Evolutionary conservation across 2,797 vertebrate genomes (phyloP).

Genomic region (Sorex maritimensis): DNA sequence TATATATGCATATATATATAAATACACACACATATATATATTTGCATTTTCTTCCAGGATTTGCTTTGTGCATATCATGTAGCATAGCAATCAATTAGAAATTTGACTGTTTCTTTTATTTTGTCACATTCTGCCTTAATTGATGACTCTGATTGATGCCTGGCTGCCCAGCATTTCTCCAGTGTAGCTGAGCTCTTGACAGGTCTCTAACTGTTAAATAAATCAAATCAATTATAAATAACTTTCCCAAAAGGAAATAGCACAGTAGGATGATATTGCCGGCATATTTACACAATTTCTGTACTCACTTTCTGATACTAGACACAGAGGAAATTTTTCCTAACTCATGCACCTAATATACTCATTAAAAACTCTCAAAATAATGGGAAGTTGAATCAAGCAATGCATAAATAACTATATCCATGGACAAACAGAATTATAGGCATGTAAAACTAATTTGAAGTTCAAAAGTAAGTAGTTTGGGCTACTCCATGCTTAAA

Average conservation of each 20-base stretch:
- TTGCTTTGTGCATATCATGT: background rate
- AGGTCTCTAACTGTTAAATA: background rate
- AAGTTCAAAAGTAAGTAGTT: too few relatives aligned
- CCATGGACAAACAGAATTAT: too few relatives aligned
- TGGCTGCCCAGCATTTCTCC: background rate
- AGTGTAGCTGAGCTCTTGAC: background rate
- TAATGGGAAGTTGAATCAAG: too few relatives aligned
- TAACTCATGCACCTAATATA: background rate
- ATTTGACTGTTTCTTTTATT: background rate
- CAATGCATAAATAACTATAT: too few relatives aligned
- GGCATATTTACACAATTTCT: background rate
- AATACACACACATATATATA: too few relatives aligned
- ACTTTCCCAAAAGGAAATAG: background rate
- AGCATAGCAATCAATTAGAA: background rate
- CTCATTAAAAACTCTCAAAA: too few relatives aligned
- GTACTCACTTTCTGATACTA: background rate
- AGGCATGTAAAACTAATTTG: too few relatives aligned
- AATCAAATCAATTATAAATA: background rate
- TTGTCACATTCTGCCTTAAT: background rate
- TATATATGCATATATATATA: too few relatives aligned
- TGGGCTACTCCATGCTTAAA: too few relatives aligned
- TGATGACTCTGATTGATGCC: background rate
- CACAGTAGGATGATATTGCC: background rate
- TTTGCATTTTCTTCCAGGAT: background rate
- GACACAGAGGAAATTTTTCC: background rate